Evolutionary conservation across 2,113 vertebrate genomes (phyloP), one percentile per base, ranked within the genome.

Genomic region (Melanocharis versteri): DNA sequence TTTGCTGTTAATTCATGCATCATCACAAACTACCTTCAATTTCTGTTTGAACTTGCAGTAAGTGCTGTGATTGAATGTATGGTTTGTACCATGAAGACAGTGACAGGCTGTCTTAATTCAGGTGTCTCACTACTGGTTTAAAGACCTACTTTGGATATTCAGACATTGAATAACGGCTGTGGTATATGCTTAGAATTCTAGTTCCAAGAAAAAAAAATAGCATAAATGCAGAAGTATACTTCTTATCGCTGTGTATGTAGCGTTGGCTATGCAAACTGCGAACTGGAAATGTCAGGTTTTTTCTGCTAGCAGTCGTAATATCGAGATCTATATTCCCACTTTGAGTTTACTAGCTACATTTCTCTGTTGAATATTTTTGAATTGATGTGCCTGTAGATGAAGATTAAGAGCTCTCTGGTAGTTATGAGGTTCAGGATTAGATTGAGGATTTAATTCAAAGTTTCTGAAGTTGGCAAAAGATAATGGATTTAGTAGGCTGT

Each of bases 131-230:
- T 79, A 10, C 27, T 28, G 3, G 2, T 75, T 90, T 91, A 27
- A 72, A 68, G 37, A 16, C 19, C 17, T 66, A 3, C n/a, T 75
- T 88, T 50, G 30, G 42, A 33, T 90, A 30, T 39, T 68, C 40
- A 68, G 27, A 9, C 9, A 4, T 33, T 79, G 47, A 71, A 9
- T 60, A 66, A 15, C 51, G 79, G 11, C 56, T 90, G 23, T 6
- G 8, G 8, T 73, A 21, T 27, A 11, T 1, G 1, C 13, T 79
- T 72, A 42, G 28, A 73, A 50, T 84, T 65, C 47, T n/a, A 68
- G 39, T 75, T n/a, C 1, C 1, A 28, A 30, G 4, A 17, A 20
- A 26, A 39, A 17, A 37, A 53, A 39, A 11, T 3, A 10, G 1
- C 11, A 10, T 51, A 14, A 39, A 56, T 24, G 15, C 47, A 6